Evolutionary conservation across 2,888 invertebrate genomes (phyloP).

Genomic region (Acheta domesticus): DNA sequence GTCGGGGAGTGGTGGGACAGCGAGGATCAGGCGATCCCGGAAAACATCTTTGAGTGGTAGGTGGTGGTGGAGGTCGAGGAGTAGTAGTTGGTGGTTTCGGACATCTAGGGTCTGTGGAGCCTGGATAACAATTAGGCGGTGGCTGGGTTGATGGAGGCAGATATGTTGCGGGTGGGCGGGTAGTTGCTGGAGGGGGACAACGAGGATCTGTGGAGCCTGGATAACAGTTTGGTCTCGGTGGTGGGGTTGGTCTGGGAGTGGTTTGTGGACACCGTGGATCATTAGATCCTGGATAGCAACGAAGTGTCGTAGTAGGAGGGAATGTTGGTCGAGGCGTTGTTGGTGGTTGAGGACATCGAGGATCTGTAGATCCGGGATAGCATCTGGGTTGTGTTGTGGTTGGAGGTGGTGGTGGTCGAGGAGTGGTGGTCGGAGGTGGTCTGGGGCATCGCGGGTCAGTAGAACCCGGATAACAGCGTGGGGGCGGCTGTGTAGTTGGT

Average conservation of each 20-base stretch:
- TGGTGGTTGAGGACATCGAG: constrained; percentile 45
- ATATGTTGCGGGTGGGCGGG: not conserved
- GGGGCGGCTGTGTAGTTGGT: constrained; percentile 21
- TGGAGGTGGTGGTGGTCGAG: constrained; percentile 31
- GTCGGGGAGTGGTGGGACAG: constrained; percentile 38
- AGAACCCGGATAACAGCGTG: constrained; percentile 43
- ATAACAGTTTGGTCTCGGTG: constrained; percentile 41
- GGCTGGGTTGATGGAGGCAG: constrained; percentile 36
- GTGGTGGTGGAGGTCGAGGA: not conserved
- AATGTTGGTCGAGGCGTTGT: constrained; percentile 38
- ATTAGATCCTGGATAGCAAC: constrained; percentile 36
- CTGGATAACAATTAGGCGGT: constrained; percentile 42
- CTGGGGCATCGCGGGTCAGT: constrained; percentile 43
- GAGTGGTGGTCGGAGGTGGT: constrained; percentile 21
- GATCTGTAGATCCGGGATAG: constrained; percentile 42
- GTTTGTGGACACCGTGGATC: constrained; percentile 32
- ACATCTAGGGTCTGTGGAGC: constrained; percentile 41
- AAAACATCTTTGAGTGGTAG: not conserved
- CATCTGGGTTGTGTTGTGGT: constrained; percentile 34
- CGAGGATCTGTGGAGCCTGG: constrained; percentile 43
- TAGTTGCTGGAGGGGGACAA: constrained; percentile 42
- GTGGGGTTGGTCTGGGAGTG: constrained; percentile 38
- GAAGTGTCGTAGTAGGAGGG: constrained; percentile 28
- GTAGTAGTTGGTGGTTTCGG: constrained; percentile 33
- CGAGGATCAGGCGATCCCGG: constrained; percentile 24